These are phyloP conservation scores for Pelvicachromis taeniatus DNA, from an alignment of 2,113 vertebrate genomes.

Conservation along the genomic window DNA sequence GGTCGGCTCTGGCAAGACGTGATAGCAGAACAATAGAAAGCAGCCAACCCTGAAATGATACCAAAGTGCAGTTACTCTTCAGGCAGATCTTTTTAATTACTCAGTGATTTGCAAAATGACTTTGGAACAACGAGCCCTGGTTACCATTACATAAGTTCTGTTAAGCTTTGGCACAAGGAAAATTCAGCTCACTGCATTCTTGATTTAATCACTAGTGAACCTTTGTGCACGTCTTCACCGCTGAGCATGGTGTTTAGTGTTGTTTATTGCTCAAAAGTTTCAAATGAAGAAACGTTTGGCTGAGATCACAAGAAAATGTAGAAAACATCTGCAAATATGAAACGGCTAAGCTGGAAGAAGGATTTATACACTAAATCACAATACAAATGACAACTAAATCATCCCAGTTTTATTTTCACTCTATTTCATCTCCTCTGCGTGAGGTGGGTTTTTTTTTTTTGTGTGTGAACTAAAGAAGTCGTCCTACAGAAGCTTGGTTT, in stretches of 20 bases:
- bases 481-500: slow-evolving; percentile 4
- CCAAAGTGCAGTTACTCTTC: background rate
- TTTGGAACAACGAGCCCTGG: background rate
- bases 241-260: background rate
- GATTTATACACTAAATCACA: background rate
- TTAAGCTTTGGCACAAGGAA: background rate
- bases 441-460: background rate
- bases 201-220: background rate
- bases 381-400: background rate
- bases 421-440: background rate
- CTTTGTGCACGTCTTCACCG: background rate
- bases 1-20: background rate
- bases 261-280: background rate
- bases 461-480: background rate
- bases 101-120: background rate
- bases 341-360: background rate
- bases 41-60: background rate
- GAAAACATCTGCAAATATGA: background rate
- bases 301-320: background rate
- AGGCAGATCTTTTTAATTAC: background rate
- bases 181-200: background rate
- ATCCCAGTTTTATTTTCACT: background rate
- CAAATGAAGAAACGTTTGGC: background rate
- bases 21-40: background rate
- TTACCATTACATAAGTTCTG: background rate